Conservation (phyloP, 2,797 vertebrate genomes). For the Syngnathus acus region DNA sequence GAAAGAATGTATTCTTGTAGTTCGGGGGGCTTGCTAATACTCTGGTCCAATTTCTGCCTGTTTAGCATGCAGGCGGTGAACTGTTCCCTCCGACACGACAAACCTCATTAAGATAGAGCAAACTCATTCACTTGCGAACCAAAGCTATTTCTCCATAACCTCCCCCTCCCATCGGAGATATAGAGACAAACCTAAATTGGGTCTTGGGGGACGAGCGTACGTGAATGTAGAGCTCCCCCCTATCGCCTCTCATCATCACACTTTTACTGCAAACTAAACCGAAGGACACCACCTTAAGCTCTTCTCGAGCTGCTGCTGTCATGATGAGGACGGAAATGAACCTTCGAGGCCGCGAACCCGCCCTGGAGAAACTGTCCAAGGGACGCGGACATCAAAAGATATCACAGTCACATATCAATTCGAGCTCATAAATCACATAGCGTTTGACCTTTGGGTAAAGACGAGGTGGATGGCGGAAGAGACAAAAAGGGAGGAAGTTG, state of each 20-base stretch:
- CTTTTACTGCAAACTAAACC: slow-evolving; percentile 37
- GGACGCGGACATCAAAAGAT: slow-evolving; percentile 21
- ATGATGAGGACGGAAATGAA: slow-evolving; percentile 16
- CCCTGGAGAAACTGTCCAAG: slow-evolving; percentile 22
- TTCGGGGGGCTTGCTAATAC: slow-evolving; percentile 38
- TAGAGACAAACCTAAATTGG: slow-evolving; percentile 53
- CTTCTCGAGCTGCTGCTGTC: slow-evolving; percentile 30
- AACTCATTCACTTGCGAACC: slow-evolving; percentile 58
- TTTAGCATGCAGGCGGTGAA: slow-evolving; percentile 56
- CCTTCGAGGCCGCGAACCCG: background rate
- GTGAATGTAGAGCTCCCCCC: slow-evolving; percentile 36
- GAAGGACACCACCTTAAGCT: slow-evolving; percentile 26
- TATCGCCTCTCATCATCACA: slow-evolving; percentile 26
- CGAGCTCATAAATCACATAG: slow-evolving; percentile 38
- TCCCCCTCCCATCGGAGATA: slow-evolving; percentile 34
- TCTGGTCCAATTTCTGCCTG: slow-evolving; percentile 52
- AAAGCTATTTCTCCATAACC: slow-evolving; percentile 55
- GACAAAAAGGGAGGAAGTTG: slow-evolving; percentile 13
- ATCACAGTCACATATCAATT: slow-evolving; percentile 27
- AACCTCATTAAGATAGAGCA: slow-evolving; percentile 69
- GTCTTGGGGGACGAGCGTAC: slow-evolving; percentile 30
- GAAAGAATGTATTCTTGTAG: slow-evolving; percentile 48
- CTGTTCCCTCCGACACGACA: slow-evolving; percentile 51
- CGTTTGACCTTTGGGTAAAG: slow-evolving; percentile 33
- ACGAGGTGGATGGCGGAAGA: slow-evolving; percentile 1